phyloP scores from a whole-genome alignment of 2,113 vertebrate genomes.

The Peromyscus californicus region DNA sequence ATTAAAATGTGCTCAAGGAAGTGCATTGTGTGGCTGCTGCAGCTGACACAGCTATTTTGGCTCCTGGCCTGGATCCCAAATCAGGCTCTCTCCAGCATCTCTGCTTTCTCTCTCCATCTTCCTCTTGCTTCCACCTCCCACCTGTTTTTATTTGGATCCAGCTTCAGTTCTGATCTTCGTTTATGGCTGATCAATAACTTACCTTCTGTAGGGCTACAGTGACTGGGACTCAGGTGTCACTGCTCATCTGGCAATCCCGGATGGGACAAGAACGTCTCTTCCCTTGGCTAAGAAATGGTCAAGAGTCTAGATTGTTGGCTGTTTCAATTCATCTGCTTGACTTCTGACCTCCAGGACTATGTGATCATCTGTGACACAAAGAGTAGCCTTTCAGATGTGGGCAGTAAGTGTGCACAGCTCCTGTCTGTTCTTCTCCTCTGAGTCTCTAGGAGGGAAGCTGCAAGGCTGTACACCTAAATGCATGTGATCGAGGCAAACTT shows the following conservation, averaged over 20 bases:
- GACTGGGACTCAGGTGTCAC: too few relatives aligned
- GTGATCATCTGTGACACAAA: background rate
- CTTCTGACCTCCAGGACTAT: background rate
- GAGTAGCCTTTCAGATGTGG: background rate
- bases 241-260: background rate
- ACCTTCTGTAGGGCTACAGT: background rate
- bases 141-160: background rate
- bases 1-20: background rate
- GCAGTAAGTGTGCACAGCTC: background rate
- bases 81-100: background rate
- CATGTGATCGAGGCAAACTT: background rate
- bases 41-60: background rate
- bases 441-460: background rate
- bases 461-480: background rate
- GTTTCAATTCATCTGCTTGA: background rate
- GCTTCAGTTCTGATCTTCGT: background rate
- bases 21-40: rapidly evolving
- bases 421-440: background rate
- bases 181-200: too few relatives aligned
- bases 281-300: background rate
- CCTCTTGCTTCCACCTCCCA: too few relatives aligned
- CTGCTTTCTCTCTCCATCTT: too few relatives aligned
- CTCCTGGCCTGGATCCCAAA: background rate
- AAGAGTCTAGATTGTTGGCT: background rate
- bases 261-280: background rate